phyloP scores from a whole-genome alignment of 2,797 vertebrate species.

The Hafferia zeledoni region DNA sequence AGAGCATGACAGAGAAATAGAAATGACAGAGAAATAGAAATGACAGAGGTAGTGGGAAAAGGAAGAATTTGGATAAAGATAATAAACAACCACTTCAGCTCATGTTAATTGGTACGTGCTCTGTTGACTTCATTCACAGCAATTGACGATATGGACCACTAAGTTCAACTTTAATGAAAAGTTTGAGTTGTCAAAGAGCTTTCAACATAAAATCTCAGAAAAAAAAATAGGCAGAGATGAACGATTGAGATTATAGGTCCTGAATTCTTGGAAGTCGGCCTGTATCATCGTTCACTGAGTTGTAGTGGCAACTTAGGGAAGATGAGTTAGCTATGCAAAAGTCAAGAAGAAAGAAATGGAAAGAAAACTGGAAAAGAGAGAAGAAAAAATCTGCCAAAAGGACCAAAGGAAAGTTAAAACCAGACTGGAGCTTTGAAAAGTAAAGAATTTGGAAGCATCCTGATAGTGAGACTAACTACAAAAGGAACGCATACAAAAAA shows the following conservation, averaged over 20 bases:
- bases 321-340: background rate
- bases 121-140: background rate
- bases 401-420: background rate
- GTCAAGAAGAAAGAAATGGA: rapidly evolving
- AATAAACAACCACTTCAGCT: background rate
- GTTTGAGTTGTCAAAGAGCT: background rate
- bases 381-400: background rate
- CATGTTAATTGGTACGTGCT: background rate
- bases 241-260: background rate
- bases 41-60: background rate
- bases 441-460: background rate
- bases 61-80: background rate
- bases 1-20: too few species aligned
- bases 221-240: background rate
- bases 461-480: background rate
- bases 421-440: background rate
- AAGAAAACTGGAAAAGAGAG: background rate
- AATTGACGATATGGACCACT: background rate
- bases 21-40: too few species aligned
- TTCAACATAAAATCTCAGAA: background rate
- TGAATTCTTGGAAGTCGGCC: background rate
- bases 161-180: background rate
- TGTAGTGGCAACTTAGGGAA: background rate
- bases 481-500: background rate
- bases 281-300: background rate